These are phyloP conservation scores for Tethea ocularis DNA, from an alignment of 2,888 invertebrate species.

Conservation along the genomic window DNA sequence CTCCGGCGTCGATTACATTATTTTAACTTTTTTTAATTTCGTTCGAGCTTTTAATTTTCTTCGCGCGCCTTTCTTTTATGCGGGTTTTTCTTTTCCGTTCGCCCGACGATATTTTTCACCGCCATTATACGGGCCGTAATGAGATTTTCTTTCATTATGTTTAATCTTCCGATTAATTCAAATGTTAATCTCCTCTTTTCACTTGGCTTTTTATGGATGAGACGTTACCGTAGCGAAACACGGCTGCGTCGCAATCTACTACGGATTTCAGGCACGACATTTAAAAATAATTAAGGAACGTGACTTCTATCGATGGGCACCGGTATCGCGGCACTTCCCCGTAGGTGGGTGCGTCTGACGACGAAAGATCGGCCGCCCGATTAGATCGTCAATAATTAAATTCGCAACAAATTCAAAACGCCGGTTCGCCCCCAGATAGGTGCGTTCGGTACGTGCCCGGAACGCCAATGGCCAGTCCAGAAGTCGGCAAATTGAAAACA, in stretches of 20 bases:
- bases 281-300: conserved; percentile 79
- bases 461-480: conserved; percentile 77
- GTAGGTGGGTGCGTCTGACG: conserved; percentile 40
- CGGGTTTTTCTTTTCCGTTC: conserved; percentile 65
- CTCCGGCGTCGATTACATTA: conserved; percentile 81
- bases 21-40: conserved; percentile 82
- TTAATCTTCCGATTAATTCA: conserved; percentile 84
- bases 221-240: conserved; percentile 68
- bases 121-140: conserved; percentile 80
- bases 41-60: conserved; percentile 82
- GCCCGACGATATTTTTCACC: conserved; percentile 76
- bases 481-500: conserved; percentile 83
- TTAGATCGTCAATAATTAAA: conserved; percentile 82
- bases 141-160: conserved; percentile 84
- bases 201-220: conserved; percentile 72
- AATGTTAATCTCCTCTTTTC: conserved; percentile 81
- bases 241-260: conserved; percentile 56
- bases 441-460: conserved; percentile 77
- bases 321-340: conserved; percentile 23
- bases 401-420: conserved; percentile 82
- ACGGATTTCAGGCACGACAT: conserved; percentile 66
- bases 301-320: conserved; percentile 51
- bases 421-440: conserved; percentile 76
- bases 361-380: conserved; percentile 62
- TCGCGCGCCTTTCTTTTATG: conserved; percentile 75